Percentiles rank a stretch among this genome's conserved stretches.
phyloP scores from a whole-genome alignment of 2,888 invertebrate genomes.

The Pyrrhosoma nymphula region DNA sequence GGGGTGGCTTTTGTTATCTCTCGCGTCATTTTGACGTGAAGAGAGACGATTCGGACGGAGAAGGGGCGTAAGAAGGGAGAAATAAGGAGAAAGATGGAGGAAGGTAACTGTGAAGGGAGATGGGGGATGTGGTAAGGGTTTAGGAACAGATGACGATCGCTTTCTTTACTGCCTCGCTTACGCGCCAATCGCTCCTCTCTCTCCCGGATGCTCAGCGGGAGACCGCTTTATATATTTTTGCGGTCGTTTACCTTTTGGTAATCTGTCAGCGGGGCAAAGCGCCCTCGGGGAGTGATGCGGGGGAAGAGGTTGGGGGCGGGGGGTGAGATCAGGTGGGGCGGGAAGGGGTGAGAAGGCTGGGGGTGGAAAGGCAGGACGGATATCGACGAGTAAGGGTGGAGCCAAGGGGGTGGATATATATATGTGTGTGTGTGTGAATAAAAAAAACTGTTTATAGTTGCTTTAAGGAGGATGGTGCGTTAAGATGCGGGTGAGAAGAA shows the following conservation, averaged over 20 bases:
- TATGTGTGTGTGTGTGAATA: neutral
- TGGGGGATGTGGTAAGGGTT: neutral
- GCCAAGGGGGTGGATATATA: neutral
- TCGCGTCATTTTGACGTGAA: conserved; percentile 37
- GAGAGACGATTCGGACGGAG: neutral
- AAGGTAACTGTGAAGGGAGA: neutral
- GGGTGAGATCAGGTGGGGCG: neutral
- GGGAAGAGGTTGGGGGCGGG: neutral
- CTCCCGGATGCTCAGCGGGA: conserved; percentile 35
- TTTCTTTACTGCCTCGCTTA: conserved; percentile 45
- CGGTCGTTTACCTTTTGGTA: conserved; percentile 48
- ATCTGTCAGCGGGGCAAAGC: conserved; percentile 43
- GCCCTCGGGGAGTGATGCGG: conserved; percentile 26
- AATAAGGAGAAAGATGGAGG: neutral
- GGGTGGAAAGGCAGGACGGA: neutral
- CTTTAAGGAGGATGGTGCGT: conserved; percentile 3
- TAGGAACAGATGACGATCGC: conserved; percentile 57
- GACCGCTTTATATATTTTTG: conserved; percentile 5
- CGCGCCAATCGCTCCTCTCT: conserved; percentile 34
- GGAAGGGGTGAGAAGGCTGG: neutral
- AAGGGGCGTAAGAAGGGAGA: neutral
- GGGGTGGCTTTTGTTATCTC: conserved; percentile 26
- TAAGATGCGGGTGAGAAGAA: neutral
- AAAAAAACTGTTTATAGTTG: neutral
- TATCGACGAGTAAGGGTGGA: neutral